A percentile compares a stretch with the other conserved stretches of the same genome.
phyloP scores from a whole-genome alignment of 2,113 vertebrate genomes.

The Ranitomeya variabilis region DNA sequence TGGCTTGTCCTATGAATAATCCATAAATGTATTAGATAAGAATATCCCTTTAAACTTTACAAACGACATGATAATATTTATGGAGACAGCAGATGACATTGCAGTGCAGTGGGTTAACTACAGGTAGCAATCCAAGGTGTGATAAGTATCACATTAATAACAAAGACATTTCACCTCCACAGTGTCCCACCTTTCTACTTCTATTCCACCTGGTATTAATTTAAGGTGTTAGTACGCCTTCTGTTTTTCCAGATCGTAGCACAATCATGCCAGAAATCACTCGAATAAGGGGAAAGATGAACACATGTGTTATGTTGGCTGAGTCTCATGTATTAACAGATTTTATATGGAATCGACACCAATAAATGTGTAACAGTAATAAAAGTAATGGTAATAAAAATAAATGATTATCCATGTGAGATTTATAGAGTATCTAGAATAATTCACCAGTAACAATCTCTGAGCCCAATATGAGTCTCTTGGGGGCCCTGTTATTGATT shows the following conservation, averaged over 20 bases:
- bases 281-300: background rate
- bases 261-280: background rate
- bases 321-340: background rate
- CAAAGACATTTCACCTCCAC: constrained; percentile 9
- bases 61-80: too few relatives aligned
- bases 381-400: background rate
- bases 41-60: too few relatives aligned
- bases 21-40: too few relatives aligned
- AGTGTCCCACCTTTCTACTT: background rate
- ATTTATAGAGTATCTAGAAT: background rate
- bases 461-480: background rate
- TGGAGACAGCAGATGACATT: background rate
- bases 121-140: background rate
- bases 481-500: too few relatives aligned
- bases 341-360: background rate
- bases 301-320: background rate
- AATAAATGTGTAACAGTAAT: background rate
- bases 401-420: background rate
- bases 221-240: constrained; percentile 29
- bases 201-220: constrained; percentile 31
- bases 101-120: constrained; percentile 7
- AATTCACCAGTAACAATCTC: background rate
- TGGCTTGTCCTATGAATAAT: too few relatives aligned
- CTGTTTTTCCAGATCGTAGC: constrained; percentile 21
- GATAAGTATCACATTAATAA: constrained; percentile 23